A percentile compares a stretch with the other conserved stretches of the same genome.
Conservation (phyloP, 2,113 vertebrate species). For the Corvus moneduloides region DNA sequence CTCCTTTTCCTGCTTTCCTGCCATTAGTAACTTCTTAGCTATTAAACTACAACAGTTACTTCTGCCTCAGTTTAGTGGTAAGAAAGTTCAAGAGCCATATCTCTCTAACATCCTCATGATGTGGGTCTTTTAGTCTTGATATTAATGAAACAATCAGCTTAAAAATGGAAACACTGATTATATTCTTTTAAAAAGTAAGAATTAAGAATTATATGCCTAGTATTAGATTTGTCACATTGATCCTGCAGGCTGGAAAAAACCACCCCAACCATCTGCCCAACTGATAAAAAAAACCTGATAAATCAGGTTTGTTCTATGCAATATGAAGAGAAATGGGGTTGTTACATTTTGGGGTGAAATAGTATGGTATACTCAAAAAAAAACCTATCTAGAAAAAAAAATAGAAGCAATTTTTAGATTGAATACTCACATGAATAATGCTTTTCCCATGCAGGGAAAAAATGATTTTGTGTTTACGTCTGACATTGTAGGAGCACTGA, state of each 20-base stretch:
- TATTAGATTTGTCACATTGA: background rate
- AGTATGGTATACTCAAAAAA: background rate
- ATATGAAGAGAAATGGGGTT: background rate
- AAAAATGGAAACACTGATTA: background rate
- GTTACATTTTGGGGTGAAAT: slow-evolving; percentile 39
- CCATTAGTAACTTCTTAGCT: background rate
- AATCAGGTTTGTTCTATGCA: slow-evolving; percentile 7
- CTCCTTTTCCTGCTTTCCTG: background rate
- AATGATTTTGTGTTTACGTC: background rate
- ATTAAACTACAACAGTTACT: background rate
- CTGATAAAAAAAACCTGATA: slow-evolving; percentile 19
- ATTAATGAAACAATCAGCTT: background rate
- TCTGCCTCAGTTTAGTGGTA: background rate
- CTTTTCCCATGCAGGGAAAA: background rate
- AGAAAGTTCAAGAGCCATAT: background rate
- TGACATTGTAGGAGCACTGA: background rate
- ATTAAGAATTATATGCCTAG: background rate
- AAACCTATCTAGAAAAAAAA: background rate
- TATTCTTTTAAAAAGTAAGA: background rate
- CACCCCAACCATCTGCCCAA: background rate
- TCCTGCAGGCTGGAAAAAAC: background rate
- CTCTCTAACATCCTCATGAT: background rate
- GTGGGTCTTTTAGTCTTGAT: background rate
- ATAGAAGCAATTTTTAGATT: slow-evolving; percentile 17
- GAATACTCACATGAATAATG: slow-evolving; percentile 51